phyloP scores from a whole-genome alignment of 1,140 invertebrate genomes.

The Halesus radiatus region DNA sequence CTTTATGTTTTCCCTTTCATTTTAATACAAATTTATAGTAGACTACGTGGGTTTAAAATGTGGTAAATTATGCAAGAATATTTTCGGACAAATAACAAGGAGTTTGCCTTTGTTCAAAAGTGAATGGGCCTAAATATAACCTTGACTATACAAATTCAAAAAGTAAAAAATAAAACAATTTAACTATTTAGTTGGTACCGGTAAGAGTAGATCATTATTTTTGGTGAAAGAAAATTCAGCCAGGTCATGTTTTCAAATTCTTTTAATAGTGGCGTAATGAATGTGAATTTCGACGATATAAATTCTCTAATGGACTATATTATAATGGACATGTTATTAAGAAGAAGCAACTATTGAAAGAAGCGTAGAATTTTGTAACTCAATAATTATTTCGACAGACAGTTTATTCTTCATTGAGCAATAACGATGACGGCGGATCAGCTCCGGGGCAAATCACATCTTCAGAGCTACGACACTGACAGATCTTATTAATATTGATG shows the following conservation, averaged over 20 bases:
- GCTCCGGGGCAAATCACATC: not conserved
- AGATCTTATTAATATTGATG: constrained; percentile 12
- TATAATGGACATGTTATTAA: constrained; percentile 1
- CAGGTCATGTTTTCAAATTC: not conserved
- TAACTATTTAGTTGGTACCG: too few relatives aligned
- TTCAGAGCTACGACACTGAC: not conserved
- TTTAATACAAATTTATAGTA: not conserved
- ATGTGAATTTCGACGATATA: not conserved
- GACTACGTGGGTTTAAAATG: constrained; percentile 18
- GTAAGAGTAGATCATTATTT: not conserved
- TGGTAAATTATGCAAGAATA: not conserved
- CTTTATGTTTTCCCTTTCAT: not conserved
- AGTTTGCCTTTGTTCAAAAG: constrained; percentile 19
- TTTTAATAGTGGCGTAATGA: not conserved
- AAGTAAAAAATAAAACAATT: not conserved
- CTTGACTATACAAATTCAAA: not conserved
- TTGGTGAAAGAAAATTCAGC: not conserved
- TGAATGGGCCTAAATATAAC: not conserved
- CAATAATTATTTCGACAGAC: constrained; percentile 14
- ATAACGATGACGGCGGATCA: not conserved
- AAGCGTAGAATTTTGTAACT: not conserved
- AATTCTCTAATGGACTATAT: not conserved
- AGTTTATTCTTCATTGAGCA: constrained; percentile 2
- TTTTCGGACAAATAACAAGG: not conserved
- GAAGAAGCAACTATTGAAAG: not conserved